phyloP scores from a whole-genome alignment of 2,888 invertebrate species.

The Diplolepis rosae region DNA sequence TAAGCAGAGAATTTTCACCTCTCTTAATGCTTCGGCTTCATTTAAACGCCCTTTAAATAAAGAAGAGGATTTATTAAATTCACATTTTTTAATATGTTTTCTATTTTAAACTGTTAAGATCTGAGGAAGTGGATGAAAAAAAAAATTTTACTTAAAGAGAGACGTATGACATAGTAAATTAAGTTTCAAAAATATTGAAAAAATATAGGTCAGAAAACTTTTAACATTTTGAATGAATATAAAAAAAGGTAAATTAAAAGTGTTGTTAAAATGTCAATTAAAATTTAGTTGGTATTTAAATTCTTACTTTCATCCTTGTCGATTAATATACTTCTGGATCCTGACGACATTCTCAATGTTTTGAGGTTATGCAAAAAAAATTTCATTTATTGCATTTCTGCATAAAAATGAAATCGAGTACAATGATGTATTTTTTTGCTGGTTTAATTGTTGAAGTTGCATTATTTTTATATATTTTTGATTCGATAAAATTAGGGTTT shows the following conservation, averaged over 20 bases:
- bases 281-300: not conserved
- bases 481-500: no score
- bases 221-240: not conserved
- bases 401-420: no score
- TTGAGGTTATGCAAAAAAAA: not conserved
- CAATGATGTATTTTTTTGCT: no score
- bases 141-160: not conserved
- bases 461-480: no score
- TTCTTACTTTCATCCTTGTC: slow-evolving; percentile 1
- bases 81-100: no score
- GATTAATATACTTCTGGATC: not conserved
- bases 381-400: not conserved
- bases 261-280: not conserved
- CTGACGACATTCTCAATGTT: not conserved
- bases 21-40: slow-evolving; percentile 36
- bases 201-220: not conserved
- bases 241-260: not conserved
- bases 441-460: no score
- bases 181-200: not conserved
- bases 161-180: not conserved
- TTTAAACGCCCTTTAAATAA: slow-evolving; percentile 20
- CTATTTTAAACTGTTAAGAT: not conserved
- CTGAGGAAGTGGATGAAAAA: no score
- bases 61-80: not conserved
- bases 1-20: slow-evolving; percentile 82